Conservation (phyloP, 35 echinoderm and acorn worm genomes). For the Chiridota heheva region DNA sequence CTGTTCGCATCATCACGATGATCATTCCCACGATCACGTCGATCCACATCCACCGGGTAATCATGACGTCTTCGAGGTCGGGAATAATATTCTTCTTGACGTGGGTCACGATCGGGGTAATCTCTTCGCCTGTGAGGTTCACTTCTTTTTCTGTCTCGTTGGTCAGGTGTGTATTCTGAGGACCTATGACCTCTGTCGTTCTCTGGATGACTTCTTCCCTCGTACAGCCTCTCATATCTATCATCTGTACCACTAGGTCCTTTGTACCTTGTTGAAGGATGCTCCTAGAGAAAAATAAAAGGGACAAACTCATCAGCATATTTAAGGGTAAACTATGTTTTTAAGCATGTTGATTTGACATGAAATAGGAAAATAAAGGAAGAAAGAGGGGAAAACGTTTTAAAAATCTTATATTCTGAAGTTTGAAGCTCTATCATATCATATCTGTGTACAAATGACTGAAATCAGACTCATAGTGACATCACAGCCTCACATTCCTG, state of each 20-base stretch:
- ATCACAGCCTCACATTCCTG: too few relatives aligned
- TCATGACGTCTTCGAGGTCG: not conserved
- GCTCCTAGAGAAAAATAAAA: constrained; percentile 4
- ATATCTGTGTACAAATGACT: too few relatives aligned
- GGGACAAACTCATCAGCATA: not conserved
- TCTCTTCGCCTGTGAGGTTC: constrained; percentile 15
- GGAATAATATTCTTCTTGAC: not conserved
- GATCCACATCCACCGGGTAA: not conserved
- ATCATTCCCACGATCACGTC: not conserved
- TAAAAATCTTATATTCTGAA: too few relatives aligned
- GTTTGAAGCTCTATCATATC: too few relatives aligned
- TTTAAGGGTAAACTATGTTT: not conserved
- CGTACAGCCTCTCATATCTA: constrained; percentile 42
- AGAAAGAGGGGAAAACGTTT: too few relatives aligned
- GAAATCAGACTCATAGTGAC: too few relatives aligned
- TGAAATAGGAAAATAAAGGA: not conserved
- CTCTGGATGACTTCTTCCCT: constrained; percentile 48
- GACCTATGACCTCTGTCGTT: constrained; percentile 17
- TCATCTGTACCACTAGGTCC: not conserved
- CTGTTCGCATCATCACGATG: not conserved
- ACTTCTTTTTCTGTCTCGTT: not conserved
- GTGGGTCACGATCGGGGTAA: not conserved
- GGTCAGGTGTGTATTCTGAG: not conserved
- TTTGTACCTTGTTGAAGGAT: not conserved
- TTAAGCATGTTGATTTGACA: not conserved